Evolutionary conservation across 2,113 vertebrate genomes (phyloP), one percentile per base, ranked within the genome.

Genomic region (Pica pica): DNA sequence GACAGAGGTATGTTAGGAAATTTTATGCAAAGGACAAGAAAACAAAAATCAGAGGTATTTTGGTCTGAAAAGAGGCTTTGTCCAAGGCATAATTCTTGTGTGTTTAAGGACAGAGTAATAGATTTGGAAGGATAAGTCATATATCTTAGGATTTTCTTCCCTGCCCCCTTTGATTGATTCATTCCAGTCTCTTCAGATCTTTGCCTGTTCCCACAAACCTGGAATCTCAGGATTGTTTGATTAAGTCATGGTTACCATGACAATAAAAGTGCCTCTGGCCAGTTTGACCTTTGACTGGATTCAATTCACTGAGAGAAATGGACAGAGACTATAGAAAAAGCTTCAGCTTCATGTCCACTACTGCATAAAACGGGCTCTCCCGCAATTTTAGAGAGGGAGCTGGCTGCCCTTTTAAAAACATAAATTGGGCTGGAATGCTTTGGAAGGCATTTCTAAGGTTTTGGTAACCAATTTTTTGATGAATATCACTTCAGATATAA

Each of bases 211-310:
- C 95, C 97, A 97, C 96, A 97, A 97, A 98, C 97, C 98, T 98
- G 97, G 98, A 98, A 98, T 98, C 98, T 98, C 98, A 97, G 97
- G 97, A 98, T 98, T 99, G 98, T 99, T 98, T 98, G 98, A 98
- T 98, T 98, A 98, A 98, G 98, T 98, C 97, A 96, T 97, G 97
- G 97, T 97, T 98, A 96, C 98, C 98, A 98, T 97, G 97, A 98
- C 96, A 97, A 97, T 97, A 97, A 97, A 97, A 98, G 97, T 98
- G 98, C 98, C 98, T 98, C 98, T 98, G 98, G 98, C 98, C 98
- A 98, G 97, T 97, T 91, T 98, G 98, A 98, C 98, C 98, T 98
- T 98, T 98, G 98, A 98, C 98, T 97, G 97, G 96, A 98, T 97
- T 90, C 97, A 98, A 98, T 98, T 98, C 98, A 98, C 98, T 98